Percentiles rank a stretch among this genome's conserved stretches.
Evolutionary conservation across 2,797 vertebrate species (phyloP).

Genomic region (Danio aesculapii): DNA sequence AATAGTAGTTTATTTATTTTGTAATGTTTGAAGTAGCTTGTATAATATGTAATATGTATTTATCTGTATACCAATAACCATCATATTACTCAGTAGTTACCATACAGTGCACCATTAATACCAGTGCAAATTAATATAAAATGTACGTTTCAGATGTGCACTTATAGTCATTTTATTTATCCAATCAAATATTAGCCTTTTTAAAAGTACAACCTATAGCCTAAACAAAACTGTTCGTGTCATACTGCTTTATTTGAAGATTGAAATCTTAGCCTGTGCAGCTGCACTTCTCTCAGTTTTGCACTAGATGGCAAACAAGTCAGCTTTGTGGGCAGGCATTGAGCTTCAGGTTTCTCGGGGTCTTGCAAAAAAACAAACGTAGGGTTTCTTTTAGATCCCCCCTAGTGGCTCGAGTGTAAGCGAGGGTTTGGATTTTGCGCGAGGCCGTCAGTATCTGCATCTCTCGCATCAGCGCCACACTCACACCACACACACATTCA

Average conservation of each 20-base stretch:
- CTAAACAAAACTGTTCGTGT: neutral
- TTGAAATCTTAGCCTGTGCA: neutral
- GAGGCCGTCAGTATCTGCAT: slow-evolving; percentile 64
- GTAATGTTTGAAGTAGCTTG: too few relatives aligned
- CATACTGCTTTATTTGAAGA: neutral
- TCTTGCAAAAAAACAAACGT: slow-evolving; percentile 60
- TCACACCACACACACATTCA: slow-evolving; percentile 45
- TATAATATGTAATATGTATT: too few relatives aligned
- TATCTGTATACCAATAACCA: too few relatives aligned
- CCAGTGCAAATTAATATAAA: neutral
- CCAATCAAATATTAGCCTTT: neutral
- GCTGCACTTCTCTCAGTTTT: slow-evolving; percentile 9
- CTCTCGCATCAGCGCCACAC: slow-evolving; percentile 61
- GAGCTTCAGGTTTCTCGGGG: slow-evolving; percentile 30
- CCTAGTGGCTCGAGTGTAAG: slow-evolving; percentile 67
- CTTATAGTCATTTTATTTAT: neutral
- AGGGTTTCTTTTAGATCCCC: slow-evolving; percentile 60
- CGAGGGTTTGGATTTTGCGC: slow-evolving; percentile 69
- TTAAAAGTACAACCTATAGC: neutral
- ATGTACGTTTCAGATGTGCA: neutral
- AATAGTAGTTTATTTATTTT: too few relatives aligned
- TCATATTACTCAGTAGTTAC: too few relatives aligned
- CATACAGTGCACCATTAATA: too few relatives aligned
- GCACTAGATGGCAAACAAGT: slow-evolving; percentile 63
- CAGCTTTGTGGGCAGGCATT: neutral